Conservation (phyloP, 2,113 vertebrate genomes). For the Girardinichthys multiradiatus region DNA sequence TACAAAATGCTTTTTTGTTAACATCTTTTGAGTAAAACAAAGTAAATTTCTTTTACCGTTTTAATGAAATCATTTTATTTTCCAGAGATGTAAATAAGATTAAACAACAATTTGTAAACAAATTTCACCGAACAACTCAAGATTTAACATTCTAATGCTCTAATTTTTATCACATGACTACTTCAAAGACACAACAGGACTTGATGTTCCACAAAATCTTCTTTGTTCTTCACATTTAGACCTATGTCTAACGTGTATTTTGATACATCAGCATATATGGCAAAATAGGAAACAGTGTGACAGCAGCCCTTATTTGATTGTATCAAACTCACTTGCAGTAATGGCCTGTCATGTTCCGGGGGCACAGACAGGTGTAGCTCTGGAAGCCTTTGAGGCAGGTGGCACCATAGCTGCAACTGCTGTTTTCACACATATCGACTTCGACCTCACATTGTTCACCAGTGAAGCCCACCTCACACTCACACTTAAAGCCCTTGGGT, state of each 20-base stretch:
- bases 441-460: conserved; percentile 83
- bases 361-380: conserved; percentile 86
- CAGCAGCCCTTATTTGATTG: not conserved
- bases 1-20: no score
- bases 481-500: conserved; percentile 76
- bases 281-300: no score
- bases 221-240: no score
- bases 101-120: no score
- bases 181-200: not conserved
- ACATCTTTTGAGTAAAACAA: no score
- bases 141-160: not conserved
- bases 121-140: no score
- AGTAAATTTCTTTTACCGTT: no score
- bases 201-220: no score
- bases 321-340: conserved; percentile 80
- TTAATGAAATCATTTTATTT: no score
- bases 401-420: conserved; percentile 85
- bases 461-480: conserved; percentile 82
- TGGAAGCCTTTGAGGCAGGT: conserved; percentile 83
- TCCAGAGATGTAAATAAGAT: no score
- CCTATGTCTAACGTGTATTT: not conserved
- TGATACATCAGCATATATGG: not conserved
- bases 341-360: conserved; percentile 84
- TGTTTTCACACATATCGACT: conserved; percentile 79
- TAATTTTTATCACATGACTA: not conserved